Evolutionary conservation across 2,888 invertebrate genomes (phyloP), one percentile per base, ranked within the genome.

Genomic region (Norana najaformis): DNA sequence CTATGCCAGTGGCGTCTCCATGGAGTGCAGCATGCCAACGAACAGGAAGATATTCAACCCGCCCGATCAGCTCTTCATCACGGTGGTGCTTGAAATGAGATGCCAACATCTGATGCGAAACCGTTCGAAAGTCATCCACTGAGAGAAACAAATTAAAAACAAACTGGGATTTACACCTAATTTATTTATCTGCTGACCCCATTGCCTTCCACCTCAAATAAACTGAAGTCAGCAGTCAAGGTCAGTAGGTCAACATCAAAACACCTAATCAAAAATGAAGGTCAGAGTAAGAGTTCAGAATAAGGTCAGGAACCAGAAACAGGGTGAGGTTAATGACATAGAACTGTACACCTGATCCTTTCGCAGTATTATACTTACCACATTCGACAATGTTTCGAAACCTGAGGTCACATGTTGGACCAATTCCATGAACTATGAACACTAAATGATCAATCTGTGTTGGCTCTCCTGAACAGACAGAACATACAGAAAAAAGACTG

Each of bases 391-490:
- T 97, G 16, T 96, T 96, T 91, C 98, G 96, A 94, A 98, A 97
- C 93, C 97, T 97, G 92, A 98, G 96, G 95, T 99, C 98, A 94
- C 98, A 99, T 0, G 97, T 97, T 4, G 98, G 97, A 0, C 99
- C 99, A 90, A 98, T 98, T 2, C 99, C 99, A 94, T 99, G 99
- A 0, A 99, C 97, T 94, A 99, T 96, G 93, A 99, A 97, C 23
- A 99, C 95, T 6, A 99, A 95, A 95, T 99, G 98, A 95, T 99
- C 98, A 4, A 98, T 96, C 88, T 93, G 93, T 30, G 90, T 90
- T 16, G 93, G 90, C 91, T 95, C 94, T 34, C 94, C 94, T 93
- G 91, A 69, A 91, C 30, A 88, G 30, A 30, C 30, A 13, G 69
- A 69, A 69, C n/a, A n/a, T 2, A 69, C 85, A 16, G 35, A 36